Evolutionary conservation across 53 echinoderm and acorn worm species (phyloP).

Genomic region (Echinometra lucunter): DNA sequence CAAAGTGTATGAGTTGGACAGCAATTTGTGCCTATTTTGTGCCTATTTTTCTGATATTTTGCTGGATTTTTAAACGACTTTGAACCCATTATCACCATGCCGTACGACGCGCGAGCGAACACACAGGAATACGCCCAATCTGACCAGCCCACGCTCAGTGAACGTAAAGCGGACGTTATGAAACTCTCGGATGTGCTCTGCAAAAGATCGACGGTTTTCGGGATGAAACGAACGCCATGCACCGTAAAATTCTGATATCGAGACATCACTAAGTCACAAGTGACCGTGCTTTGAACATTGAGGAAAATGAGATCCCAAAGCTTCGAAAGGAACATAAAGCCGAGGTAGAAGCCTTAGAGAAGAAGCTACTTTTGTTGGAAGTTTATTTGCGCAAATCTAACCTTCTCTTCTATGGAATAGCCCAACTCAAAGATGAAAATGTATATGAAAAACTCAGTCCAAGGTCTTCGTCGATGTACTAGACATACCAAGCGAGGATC

Average conservation of each 20-base stretch:
- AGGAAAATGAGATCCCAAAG: conserved; percentile 45
- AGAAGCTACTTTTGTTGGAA: neutral
- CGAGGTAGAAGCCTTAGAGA: neutral
- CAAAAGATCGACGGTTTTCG: conserved; percentile 2
- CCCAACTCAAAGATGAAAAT: too few species aligned
- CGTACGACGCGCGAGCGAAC: too few species aligned
- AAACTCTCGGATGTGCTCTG: conserved; percentile 41
- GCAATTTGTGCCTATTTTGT: too few species aligned
- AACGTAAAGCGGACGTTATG: neutral
- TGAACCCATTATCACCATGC: too few species aligned
- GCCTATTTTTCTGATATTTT: too few species aligned
- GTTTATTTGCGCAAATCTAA: neutral
- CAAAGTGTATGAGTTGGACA: too few species aligned
- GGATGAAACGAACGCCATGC: conserved; percentile 25
- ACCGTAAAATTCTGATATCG: conserved; percentile 34
- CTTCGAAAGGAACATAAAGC: conserved; percentile 28
- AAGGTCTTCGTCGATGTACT: too few species aligned
- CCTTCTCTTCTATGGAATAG: too few species aligned
- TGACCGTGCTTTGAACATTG: conserved; percentile 25
- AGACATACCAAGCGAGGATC: too few species aligned
- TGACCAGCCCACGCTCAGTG: conserved; percentile 31
- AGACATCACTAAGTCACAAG: neutral
- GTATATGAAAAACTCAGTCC: too few species aligned
- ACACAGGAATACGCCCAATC: neutral
- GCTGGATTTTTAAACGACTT: too few species aligned